A percentile compares a stretch with the other conserved stretches of the same genome.
phyloP scores from a whole-genome alignment of 2,797 vertebrate genomes.

The Schizopygopsis malacanthus region DNA sequence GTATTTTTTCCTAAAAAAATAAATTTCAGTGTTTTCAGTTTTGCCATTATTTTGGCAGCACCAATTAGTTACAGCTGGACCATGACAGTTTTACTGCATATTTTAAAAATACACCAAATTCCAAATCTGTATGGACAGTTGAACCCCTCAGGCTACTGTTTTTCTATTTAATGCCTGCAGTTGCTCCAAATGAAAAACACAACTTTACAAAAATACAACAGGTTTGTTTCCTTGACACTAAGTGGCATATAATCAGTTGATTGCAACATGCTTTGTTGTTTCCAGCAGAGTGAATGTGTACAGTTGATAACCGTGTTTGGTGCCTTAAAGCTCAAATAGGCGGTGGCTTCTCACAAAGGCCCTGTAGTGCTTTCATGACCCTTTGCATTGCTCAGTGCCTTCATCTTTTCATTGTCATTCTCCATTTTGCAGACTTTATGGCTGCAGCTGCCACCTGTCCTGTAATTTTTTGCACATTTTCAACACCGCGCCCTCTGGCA shows the following conservation, averaged over 20 bases:
- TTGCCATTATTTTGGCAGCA: slow-evolving; percentile 21
- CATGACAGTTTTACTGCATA: slow-evolving; percentile 25
- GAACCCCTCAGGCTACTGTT: neutral
- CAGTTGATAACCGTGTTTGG: slow-evolving; percentile 71
- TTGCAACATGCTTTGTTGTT: slow-evolving; percentile 50
- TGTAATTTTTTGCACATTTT: slow-evolving; percentile 67
- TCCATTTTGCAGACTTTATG: slow-evolving; percentile 77
- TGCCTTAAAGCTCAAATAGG: slow-evolving; percentile 76
- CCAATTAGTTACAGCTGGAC: slow-evolving; percentile 33
- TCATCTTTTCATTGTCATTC: slow-evolving; percentile 78
- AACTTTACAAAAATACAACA: slow-evolving; percentile 42
- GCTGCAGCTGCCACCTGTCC: slow-evolving; percentile 78
- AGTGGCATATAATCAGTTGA: slow-evolving; percentile 40
- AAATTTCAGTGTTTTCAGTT: neutral
- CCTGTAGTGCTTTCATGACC: slow-evolving; percentile 71
- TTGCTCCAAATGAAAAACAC: slow-evolving; percentile 16
- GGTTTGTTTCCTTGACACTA: slow-evolving; percentile 21
- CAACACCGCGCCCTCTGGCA: slow-evolving; percentile 19
- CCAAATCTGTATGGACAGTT: neutral
- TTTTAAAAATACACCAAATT: slow-evolving; percentile 7
- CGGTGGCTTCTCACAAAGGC: slow-evolving; percentile 75
- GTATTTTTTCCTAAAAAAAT: neutral
- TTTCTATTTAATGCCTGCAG: slow-evolving; percentile 3
- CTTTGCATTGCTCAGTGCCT: slow-evolving; percentile 75
- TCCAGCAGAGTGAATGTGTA: slow-evolving; percentile 50